Percentiles rank a stretch among this genome's conserved stretches.
These are phyloP conservation scores for Drosophila nasuta DNA, from an alignment of 1,140 invertebrate species.

Conservation along the genomic window DNA sequence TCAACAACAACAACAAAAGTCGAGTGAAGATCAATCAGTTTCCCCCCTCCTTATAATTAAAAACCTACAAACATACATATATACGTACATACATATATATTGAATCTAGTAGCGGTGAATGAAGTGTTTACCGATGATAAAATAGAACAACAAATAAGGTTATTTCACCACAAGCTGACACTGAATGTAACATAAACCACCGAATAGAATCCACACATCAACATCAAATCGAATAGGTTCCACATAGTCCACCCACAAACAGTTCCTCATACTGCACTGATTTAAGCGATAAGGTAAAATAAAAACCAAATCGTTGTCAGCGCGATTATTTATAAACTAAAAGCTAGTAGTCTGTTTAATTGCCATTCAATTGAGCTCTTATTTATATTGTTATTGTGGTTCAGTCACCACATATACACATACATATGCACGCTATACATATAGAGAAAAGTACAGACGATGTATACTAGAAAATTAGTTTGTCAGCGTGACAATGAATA, in stretches of 20 bases:
- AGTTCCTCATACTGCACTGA: not conserved
- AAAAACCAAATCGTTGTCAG: constrained; percentile 16
- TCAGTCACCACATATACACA: constrained; percentile 9
- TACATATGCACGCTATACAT: not conserved
- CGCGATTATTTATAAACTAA: constrained; percentile 46
- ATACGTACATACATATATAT: constrained; percentile 6
- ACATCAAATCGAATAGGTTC: not conserved
- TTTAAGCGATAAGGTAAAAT: constrained; percentile 29
- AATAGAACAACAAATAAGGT: constrained; percentile 13
- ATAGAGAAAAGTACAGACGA: not conserved
- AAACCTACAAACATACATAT: not conserved
- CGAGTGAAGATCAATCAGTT: constrained; percentile 23
- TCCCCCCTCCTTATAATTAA: constrained; percentile 17
- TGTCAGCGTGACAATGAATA: constrained; percentile 51
- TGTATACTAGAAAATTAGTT: constrained; percentile 37
- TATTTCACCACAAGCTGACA: constrained; percentile 39
- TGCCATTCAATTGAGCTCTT: constrained; percentile 38
- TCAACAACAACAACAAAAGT: constrained; percentile 33
- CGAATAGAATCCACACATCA: not conserved
- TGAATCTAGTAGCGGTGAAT: not conserved
- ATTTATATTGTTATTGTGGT: constrained; percentile 12
- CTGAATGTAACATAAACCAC: constrained; percentile 6
- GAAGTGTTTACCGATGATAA: constrained; percentile 17
- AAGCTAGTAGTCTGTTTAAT: constrained; percentile 29
- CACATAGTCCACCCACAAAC: not conserved